Conservation (phyloP, 2,113 vertebrate genomes). For the Budorcas taxicolor region DNA sequence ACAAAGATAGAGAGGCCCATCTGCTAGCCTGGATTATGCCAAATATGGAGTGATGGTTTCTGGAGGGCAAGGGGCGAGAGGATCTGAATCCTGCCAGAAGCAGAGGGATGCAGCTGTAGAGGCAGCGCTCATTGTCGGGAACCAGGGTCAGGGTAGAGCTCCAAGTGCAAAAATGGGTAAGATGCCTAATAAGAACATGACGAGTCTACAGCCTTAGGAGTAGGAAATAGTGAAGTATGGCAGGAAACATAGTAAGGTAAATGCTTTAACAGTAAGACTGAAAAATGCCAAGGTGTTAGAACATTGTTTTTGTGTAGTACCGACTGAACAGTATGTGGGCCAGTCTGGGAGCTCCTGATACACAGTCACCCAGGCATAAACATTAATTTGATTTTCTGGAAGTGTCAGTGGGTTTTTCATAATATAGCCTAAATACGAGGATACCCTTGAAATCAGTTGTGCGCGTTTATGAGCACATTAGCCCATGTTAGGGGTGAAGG, state of each 20-base stretch:
- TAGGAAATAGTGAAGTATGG: not conserved
- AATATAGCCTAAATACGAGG: not conserved
- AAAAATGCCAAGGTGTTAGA: not conserved
- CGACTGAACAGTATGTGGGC: not conserved
- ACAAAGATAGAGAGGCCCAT: not conserved
- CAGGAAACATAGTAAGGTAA: not conserved
- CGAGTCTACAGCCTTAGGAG: not conserved
- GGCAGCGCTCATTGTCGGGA: not conserved
- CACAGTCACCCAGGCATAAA: not conserved
- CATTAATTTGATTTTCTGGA: not conserved
- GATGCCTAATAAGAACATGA: not conserved
- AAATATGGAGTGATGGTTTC: not conserved
- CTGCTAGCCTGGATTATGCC: not conserved
- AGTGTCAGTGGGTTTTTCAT: not conserved
- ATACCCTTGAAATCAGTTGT: not conserved
- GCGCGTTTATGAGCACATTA: not conserved
- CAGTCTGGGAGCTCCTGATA: not conserved
- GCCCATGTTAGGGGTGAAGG: not conserved
- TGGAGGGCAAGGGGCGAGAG: not conserved
- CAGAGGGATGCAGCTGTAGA: not conserved
- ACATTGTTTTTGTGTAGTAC: not conserved
- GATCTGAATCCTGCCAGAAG: not conserved
- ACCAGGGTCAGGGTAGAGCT: not conserved
- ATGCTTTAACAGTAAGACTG: not conserved
- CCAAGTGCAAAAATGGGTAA: not conserved